Percentiles rank a stretch among this genome's conserved stretches.
phyloP scores from a whole-genome alignment of 2,113 vertebrate genomes.

The Calyptomena viridis region DNA sequence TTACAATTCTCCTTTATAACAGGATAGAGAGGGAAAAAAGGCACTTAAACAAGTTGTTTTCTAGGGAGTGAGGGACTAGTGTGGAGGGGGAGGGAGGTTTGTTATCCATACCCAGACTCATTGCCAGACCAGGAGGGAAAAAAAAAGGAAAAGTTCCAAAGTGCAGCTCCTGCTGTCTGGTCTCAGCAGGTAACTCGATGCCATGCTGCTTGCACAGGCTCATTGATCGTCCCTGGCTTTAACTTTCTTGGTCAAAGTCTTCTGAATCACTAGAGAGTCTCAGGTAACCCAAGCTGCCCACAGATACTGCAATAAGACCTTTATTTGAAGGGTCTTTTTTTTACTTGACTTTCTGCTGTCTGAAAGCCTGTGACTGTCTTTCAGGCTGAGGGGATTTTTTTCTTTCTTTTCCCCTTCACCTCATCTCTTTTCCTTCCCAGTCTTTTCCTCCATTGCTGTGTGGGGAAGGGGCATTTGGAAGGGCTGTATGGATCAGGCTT shows the following conservation, averaged over 20 bases:
- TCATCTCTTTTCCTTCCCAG: not conserved
- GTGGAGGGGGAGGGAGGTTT: not conserved
- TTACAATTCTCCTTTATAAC: not conserved
- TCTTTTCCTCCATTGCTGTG: not conserved
- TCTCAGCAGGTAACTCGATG: constrained; percentile 65
- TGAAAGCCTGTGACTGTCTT: constrained; percentile 9
- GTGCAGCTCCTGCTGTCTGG: constrained; percentile 14
- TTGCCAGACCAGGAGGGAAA: not conserved
- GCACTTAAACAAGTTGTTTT: not conserved
- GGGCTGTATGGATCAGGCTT: not conserved
- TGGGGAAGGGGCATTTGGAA: not conserved
- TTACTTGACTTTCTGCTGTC: constrained; percentile 33
- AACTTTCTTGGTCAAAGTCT: constrained; percentile 74
- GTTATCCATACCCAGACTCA: not conserved
- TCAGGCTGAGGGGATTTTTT: not conserved
- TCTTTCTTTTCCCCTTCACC: not conserved
- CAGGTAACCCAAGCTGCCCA: constrained; percentile 64
- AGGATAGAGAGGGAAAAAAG: rapidly evolving
- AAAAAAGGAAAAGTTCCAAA: not conserved
- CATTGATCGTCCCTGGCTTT: constrained; percentile 68
- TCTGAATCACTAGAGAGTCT: constrained; percentile 67
- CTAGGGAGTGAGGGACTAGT: not conserved
- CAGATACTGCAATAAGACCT: constrained; percentile 57
- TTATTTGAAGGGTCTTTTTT: constrained; percentile 31
- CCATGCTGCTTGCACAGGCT: not conserved